Conservation (phyloP, 2,113 vertebrate genomes). For the Grantiella picta region DNA sequence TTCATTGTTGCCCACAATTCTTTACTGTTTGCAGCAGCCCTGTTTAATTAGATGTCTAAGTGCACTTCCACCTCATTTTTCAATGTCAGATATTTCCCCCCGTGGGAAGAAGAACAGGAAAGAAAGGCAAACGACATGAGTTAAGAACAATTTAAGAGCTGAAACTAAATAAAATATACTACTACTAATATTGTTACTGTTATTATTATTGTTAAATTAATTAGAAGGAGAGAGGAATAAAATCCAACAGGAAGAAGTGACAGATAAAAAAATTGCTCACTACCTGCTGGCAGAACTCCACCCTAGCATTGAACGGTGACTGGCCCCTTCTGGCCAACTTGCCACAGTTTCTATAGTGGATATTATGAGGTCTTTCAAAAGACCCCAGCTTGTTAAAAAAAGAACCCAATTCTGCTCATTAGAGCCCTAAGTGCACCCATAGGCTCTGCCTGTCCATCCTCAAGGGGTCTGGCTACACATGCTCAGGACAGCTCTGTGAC, state of each 20-base stretch:
- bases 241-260: neutral
- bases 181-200: neutral
- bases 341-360: neutral
- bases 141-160: neutral
- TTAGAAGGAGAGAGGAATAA: neutral
- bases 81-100: neutral
- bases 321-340: neutral
- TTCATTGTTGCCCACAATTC: neutral
- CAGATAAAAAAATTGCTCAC: neutral
- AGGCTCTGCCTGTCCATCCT: neutral
- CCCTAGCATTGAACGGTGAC: neutral
- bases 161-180: neutral
- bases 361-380: neutral
- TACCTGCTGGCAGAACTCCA: neutral
- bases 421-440: neutral
- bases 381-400: neutral
- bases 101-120: neutral
- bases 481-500: neutral
- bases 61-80: neutral
- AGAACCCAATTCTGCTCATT: neutral
- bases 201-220: neutral
- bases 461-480: rapidly evolving
- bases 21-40: neutral
- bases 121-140: neutral
- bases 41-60: neutral